Base-by-base conservation (phyloP, 2,113 vertebrate species). In the Microcebus murinus region DNA sequence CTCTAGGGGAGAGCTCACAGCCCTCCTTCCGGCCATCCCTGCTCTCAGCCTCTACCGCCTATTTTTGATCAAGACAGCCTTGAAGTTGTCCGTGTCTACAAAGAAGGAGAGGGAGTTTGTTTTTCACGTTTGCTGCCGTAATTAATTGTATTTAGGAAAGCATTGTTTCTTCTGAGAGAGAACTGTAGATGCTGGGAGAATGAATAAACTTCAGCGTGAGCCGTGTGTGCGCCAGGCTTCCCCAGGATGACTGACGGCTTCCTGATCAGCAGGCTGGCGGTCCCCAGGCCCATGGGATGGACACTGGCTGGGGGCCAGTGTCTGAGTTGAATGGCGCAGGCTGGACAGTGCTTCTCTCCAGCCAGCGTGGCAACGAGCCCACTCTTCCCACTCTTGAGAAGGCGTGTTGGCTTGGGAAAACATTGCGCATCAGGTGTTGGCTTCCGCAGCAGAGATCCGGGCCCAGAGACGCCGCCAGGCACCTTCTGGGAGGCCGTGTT, bases 101-200 rank as follows among this genome's bases (percentile, higher is more conserved):
- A 57, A 86, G 65, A 42, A 87, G 52, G 55, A 45, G 34, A 82
- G 70, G 23, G 63, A 34, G 14, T 23, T 57, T 90, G 79, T 55
- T 94, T 76, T 74, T 45, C 79, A 90, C 63, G 52, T 90, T 80
- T 80, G 92, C 50, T 59, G n/a, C 74, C 70, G 31, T 81, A 18
- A 73, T 57, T 80, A 29, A 67, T 95, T 91, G 87, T 87, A 57
- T 86, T 94, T 83, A 50, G 87, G 67, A 88, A 79, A 68, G 50
- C 63, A n/a, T 12, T 73, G 39, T 82, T 83, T 87, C 87, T 79
- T 82, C 45, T 27, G n/a, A 73, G 76, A 61, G 20, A 73, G 48
- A 67, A 74, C 4, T 42, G 55, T 63, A 71, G 76, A 67, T 36
- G 15, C 71, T 0, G 6, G 76, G 42, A 70, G 77, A 92, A 65